Evolutionary conservation across 1,140 invertebrate species (phyloP).

Genomic region (Heliconius nattereri): DNA sequence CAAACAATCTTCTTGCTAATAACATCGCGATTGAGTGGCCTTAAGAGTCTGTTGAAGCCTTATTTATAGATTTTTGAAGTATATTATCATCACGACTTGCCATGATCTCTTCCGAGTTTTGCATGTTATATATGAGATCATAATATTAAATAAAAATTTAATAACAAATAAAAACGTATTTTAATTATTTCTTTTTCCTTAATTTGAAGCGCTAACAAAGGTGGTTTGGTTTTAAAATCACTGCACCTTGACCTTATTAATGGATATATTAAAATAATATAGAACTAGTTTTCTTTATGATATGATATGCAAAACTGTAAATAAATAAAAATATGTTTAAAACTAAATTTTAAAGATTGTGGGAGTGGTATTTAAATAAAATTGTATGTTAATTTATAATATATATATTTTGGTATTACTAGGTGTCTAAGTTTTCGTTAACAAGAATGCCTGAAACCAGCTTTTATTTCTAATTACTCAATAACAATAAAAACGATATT

Average conservation of each 20-base stretch:
- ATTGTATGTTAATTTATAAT: background rate
- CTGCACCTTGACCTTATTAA: conserved; percentile 5
- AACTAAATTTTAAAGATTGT: background rate
- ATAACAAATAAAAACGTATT: background rate
- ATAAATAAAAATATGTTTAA: background rate
- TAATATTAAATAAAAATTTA: conserved; percentile 1
- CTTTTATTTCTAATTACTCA: background rate
- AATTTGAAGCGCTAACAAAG: background rate
- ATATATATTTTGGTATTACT: background rate
- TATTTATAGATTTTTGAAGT: conserved; percentile 58
- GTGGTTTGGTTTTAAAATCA: background rate
- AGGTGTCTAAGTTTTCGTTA: background rate
- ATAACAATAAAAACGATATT: background rate
- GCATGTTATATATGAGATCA: conserved; percentile 33
- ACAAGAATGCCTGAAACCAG: background rate
- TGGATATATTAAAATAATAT: background rate
- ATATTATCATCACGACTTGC: conserved; percentile 56
- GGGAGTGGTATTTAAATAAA: background rate
- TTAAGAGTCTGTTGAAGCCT: conserved; percentile 38
- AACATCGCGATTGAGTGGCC: conserved; percentile 28
- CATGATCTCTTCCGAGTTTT: conserved; percentile 34
- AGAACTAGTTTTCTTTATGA: background rate
- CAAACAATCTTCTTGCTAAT: conserved; percentile 28
- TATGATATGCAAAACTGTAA: background rate
- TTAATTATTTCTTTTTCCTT: background rate